Evolutionary conservation across 2,888 invertebrate species (phyloP).

Genomic region (Morpho helenor): DNA sequence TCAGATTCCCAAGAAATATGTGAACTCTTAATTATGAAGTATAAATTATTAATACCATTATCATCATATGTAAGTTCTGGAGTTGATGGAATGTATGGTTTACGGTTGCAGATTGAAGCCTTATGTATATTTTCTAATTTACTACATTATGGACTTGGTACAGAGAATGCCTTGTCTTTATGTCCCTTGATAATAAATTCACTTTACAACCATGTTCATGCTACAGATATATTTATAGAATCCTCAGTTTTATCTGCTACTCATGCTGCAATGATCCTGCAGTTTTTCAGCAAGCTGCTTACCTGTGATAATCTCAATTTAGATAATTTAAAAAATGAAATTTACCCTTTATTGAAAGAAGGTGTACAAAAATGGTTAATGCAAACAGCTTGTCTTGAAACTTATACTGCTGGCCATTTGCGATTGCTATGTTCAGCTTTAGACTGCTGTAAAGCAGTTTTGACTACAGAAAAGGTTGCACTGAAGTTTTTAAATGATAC

Average conservation of each 20-base stretch:
- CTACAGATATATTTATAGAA: constrained; percentile 68
- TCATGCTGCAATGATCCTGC: constrained; percentile 78
- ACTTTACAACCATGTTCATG: constrained; percentile 79
- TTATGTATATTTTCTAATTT: constrained; percentile 79
- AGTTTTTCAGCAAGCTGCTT: constrained; percentile 56
- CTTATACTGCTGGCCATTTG: constrained; percentile 68
- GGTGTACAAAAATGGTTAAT: constrained; percentile 71
- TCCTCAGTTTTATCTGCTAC: constrained; percentile 75
- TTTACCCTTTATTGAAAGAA: constrained; percentile 60
- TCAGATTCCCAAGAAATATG: constrained; percentile 79
- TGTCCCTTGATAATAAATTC: constrained; percentile 77
- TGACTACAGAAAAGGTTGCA: constrained; percentile 46
- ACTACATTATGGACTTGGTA: constrained; percentile 70
- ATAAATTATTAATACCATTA: constrained; percentile 75
- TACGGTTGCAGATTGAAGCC: constrained; percentile 82
- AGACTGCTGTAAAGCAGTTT: constrained; percentile 56
- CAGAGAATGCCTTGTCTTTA: constrained; percentile 64
- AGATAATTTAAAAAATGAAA: constrained; percentile 49
- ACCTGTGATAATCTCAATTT: constrained; percentile 38
- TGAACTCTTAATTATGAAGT: constrained; percentile 70
- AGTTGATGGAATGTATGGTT: constrained; percentile 69
- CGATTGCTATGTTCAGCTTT: constrained; percentile 55
- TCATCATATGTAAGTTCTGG: constrained; percentile 76
- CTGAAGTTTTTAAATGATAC: constrained; percentile 50
- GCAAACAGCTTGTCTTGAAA: constrained; percentile 55